Base-by-base conservation (phyloP, 2,113 vertebrate species). In the Sander lucioperca region DNA sequence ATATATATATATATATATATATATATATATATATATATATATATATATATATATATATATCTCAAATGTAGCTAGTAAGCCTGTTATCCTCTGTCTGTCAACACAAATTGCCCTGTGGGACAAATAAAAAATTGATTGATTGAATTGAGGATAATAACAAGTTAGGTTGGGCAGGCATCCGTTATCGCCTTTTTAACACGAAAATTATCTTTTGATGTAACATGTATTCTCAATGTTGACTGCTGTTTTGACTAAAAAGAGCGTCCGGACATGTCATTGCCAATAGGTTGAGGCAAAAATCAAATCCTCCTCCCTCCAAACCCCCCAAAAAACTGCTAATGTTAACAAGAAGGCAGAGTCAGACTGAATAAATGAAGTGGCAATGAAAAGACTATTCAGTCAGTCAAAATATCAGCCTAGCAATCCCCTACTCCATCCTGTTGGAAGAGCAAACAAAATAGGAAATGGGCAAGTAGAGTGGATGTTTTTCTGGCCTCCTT, bases 401-500 rank as follows among this genome's bases (percentile, higher is more conserved):
- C 51, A 33, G 33, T 33, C 9, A 27, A 69, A 61, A 72, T 33
- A 67, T 62, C 13, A 62, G 54, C 54, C 21, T 2, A 43, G 59
- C 36, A 76, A 58, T 54, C 25, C 39, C 48, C 30, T 14, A 36
- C 50, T 78, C 58, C 53, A 66, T 61, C n/a, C 75, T 61, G 47
- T 16, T 61, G 64, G 64, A 78, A 23, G 56, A 65, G 51, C 64
- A 78, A 83, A 80, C 48, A 27, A 82, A 67, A 77, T 11, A 65
- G 50, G 62, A 79, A 75, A 72, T 69, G 47, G 50, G 59, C 67
- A 70, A 53, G 63, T 65, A 50, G 69, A 77, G 68, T 56, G 56
- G 56, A 67, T 75, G 51, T 79, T 45, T 80, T 66, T 71, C 27
- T 67, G 74, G 57, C 66, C 23, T 71, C 39, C 16, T 54, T 57